Percentiles rank a stretch among this genome's conserved stretches.
phyloP scores from a whole-genome alignment of 2,797 vertebrate species.

The Sebastes goodei region DNA sequence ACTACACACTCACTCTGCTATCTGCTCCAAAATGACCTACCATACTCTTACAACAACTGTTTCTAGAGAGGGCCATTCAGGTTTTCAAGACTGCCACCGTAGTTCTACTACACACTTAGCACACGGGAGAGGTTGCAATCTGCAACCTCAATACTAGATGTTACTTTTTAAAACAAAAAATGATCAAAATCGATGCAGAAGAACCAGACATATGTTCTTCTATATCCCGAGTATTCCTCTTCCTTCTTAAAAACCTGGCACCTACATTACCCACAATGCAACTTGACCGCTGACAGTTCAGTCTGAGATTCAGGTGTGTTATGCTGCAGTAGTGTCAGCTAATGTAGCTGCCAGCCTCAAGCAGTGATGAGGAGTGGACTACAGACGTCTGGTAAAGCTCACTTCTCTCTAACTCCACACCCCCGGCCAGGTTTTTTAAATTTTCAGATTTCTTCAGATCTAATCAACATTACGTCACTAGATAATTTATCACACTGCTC shows the following conservation, averaged over 20 bases:
- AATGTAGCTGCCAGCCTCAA: not conserved
- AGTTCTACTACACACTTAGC: too few relatives aligned
- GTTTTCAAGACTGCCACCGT: too few relatives aligned
- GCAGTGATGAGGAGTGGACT: not conserved
- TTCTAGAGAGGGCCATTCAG: too few relatives aligned
- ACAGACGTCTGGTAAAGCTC: not conserved
- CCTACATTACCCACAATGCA: not conserved
- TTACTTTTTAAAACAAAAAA: too few relatives aligned
- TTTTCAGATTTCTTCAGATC: not conserved
- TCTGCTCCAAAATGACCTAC: too few relatives aligned
- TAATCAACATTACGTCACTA: not conserved
- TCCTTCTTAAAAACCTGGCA: not conserved
- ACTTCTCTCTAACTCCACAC: not conserved
- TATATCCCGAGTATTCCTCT: rapidly evolving
- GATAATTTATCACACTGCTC: not conserved
- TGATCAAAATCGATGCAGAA: not conserved
- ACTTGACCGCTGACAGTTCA: not conserved
- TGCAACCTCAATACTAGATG: too few relatives aligned
- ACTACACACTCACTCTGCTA: too few relatives aligned
- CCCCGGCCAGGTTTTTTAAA: not conserved
- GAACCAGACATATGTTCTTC: not conserved
- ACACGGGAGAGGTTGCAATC: too few relatives aligned
- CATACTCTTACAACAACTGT: too few relatives aligned
- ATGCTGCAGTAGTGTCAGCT: not conserved
- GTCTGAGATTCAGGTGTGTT: not conserved